These are phyloP conservation scores for Leptopilina myrica DNA, from an alignment of 2,888 invertebrate species.

Conservation along the genomic window DNA sequence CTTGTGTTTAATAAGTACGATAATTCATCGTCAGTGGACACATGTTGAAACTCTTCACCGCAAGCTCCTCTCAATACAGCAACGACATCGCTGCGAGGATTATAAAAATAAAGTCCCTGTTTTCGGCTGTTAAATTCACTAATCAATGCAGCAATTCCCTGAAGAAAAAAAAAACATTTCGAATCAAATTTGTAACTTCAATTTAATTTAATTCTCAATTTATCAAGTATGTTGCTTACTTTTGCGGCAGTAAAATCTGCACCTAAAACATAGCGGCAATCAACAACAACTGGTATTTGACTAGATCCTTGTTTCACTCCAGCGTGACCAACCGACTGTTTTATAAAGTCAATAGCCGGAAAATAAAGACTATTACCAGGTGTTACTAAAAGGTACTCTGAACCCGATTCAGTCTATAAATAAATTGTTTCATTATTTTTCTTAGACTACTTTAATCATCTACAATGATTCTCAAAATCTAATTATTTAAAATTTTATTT, in stretches of 20 bases:
- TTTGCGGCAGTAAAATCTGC: slow-evolving; percentile 92
- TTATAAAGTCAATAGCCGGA: slow-evolving; percentile 89
- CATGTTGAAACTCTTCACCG: slow-evolving; percentile 81
- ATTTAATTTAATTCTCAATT: slow-evolving; percentile 2
- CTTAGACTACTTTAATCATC: neutral
- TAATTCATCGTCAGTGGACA: slow-evolving; percentile 80
- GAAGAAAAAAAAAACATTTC: slow-evolving; percentile 31
- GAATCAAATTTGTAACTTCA: no score
- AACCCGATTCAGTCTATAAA: slow-evolving; percentile 82
- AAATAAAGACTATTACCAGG: slow-evolving; percentile 90
- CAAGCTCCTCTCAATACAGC: slow-evolving; percentile 84
- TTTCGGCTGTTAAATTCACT: slow-evolving; percentile 84
- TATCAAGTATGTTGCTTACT: slow-evolving; percentile 63
- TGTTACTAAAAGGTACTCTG: slow-evolving; percentile 86
- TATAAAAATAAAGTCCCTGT: slow-evolving; percentile 85
- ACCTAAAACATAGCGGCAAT: slow-evolving; percentile 88
- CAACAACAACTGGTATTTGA: slow-evolving; percentile 87
- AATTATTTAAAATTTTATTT: no score
- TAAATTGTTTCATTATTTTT: slow-evolving; percentile 7
- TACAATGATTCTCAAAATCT: no score
- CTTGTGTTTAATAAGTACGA: slow-evolving; percentile 78
- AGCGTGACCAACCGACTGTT: slow-evolving; percentile 86
- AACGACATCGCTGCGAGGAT: slow-evolving; percentile 83
- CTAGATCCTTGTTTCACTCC: slow-evolving; percentile 84
- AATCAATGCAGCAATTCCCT: slow-evolving; percentile 87